Evolutionary conservation across 2,113 vertebrate species (phyloP), one percentile per base, ranked within the genome.

Genomic region (Azemiops feae): DNA sequence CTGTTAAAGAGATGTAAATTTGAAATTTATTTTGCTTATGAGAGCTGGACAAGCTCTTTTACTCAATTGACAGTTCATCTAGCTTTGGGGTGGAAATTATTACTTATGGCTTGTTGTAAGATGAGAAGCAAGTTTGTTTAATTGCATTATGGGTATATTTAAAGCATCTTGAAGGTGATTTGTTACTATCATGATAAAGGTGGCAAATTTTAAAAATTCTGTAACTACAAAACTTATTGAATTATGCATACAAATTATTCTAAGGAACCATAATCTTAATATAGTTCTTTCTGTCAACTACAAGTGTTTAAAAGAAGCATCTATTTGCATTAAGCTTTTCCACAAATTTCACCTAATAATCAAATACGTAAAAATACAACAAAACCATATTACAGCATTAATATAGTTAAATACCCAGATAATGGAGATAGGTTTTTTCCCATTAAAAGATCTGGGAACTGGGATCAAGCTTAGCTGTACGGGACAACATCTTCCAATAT

Each of bases 181-280:
- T 93, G 94, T 89, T 92, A 85, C 53, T 90, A 87, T 93, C n/a
- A 87, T n/a, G 93, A 92, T 89, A 39, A 95, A 92, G 95, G 87
- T 93, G 45, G 34, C 93, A 91, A 95, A 94, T 58, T 96, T 92
- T 96, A 96, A 94, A 43, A 95, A 96, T 34, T 0, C 47, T 58
- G 91, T 85, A 39, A 52, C 8, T 88, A 92, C 4, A 87, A 30
- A 96, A 93, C 43, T 34, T 54, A 94, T 93, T 20, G 6, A 74
- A 74, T 74, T 90, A 92, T 27, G 87, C 0, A 91, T 85, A 69
- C 30, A 74, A 93, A 92, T 0, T 92, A 87, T 92, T 96, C 85
- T 16, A 89, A 89, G 90, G 95, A 88, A 96, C 57, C 27, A 34
- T 88, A 57, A 93, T 87, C 89, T 95, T 27, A 89, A 95, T 93